Base-by-base conservation (phyloP, 2,113 vertebrate species). In the Cygnus atratus region DNA sequence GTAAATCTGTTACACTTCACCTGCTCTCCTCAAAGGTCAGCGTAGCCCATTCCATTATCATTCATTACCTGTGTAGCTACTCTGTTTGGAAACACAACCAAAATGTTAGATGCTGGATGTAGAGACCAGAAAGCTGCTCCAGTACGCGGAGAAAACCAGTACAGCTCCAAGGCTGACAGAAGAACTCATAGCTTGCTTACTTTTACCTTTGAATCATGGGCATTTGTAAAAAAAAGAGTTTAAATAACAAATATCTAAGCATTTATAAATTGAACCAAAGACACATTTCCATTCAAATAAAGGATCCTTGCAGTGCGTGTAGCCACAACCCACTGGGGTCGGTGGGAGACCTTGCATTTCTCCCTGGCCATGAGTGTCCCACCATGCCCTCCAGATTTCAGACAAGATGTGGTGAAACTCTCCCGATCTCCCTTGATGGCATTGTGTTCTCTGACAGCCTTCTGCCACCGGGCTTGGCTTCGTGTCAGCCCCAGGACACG, bases 261-360 rank as follows among this genome's bases (percentile, higher is more conserved):
- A 52, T 29, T 79, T 52, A 78, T 19, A 75, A 72, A 84, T 11
- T 28, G 41, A 75, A 28, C 22, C 26, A 50, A 41, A 71, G 63
- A 10, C 3, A n/a, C 31, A 12, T 20, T 43, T 58, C 28, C 46
- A 71, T 55, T 63, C 57, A 81, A 9, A 11, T 50, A 26, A 24
- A 86, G 74, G 31, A 14, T 33, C 4, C 7, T 44, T 2, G 2
- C 3, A 26, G 33, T 1, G 2, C 0, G 0, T 26, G 29, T 10
- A 37, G 12, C 13, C 24, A 35, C 79, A 44, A 33, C 28, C 25
- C 31, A 50, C 28, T 74, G 4, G 20, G 6, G 15, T 16, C 22
- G 9, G 18, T 13, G 9, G 1, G 10, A 68, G 22, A 65, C 48
- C 29, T 13, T 44, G 33, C 33, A 33, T 43, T 82, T 28, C 43